A percentile compares a stretch with the other conserved stretches of the same genome.
Conservation (phyloP, 2,888 invertebrate species). For the Hanleya hanleyi region DNA sequence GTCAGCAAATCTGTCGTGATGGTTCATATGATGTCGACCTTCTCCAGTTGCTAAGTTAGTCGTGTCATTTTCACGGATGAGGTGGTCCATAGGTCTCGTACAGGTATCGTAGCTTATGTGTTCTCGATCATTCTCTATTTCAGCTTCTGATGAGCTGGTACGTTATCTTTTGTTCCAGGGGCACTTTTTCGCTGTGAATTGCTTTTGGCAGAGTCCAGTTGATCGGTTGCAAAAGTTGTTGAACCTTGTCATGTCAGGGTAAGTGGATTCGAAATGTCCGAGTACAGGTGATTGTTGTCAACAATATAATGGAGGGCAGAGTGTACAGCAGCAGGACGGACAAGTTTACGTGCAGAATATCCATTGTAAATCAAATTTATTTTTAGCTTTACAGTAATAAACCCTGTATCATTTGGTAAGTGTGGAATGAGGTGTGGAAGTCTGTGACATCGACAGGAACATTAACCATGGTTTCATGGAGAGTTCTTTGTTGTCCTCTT, state of each 20-base stretch:
- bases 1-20: slow-evolving; percentile 23
- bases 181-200: neutral
- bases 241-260: neutral
- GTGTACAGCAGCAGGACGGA: neutral
- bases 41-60: slow-evolving; percentile 28
- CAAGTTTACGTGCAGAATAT: neutral
- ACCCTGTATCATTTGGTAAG: neutral
- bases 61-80: neutral
- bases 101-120: slow-evolving; percentile 26
- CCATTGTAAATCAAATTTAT: neutral
- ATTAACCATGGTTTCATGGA: slow-evolving; percentile 8
- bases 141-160: neutral
- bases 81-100: slow-evolving; percentile 16
- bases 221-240: neutral
- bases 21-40: slow-evolving; percentile 11
- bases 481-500: slow-evolving; percentile 11
- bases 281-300: neutral
- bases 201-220: neutral
- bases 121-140: neutral
- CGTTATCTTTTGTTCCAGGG: neutral
- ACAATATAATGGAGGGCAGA: neutral
- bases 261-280: neutral
- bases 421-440: neutral
- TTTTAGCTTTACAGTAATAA: neutral
- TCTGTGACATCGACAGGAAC: neutral